A percentile compares a stretch with the other conserved stretches of the same genome.
phyloP scores from a whole-genome alignment of 1,140 invertebrate genomes.

The Glossosoma conforme region DNA sequence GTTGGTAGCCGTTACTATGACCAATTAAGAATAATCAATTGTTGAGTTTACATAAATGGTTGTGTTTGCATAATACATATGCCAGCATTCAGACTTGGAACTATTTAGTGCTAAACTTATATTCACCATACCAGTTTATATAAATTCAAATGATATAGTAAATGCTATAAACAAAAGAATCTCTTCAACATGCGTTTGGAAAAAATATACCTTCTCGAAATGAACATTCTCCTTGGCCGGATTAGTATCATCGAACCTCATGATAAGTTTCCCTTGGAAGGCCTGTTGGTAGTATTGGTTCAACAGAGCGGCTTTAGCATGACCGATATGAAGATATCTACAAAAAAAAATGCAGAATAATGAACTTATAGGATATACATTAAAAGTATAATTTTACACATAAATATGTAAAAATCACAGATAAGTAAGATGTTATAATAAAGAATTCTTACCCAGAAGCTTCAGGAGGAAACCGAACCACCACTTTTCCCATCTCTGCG shows the following conservation, averaged over 20 bases:
- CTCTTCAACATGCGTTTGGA: too few species aligned
- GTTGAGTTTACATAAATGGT: too few species aligned
- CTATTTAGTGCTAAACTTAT: too few species aligned
- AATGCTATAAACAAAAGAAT: too few species aligned
- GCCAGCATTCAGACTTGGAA: too few species aligned
- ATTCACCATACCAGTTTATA: too few species aligned
- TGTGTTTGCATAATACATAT: too few species aligned
- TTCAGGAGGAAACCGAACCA: slow-evolving; percentile 96
- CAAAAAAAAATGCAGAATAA: slow-evolving; percentile 33
- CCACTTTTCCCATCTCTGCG: slow-evolving; percentile 93
- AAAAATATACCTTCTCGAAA: slow-evolving; percentile 87
- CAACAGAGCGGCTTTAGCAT: slow-evolving; percentile 96
- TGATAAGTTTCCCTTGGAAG: slow-evolving; percentile 93
- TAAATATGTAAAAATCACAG: not conserved
- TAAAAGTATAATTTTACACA: not conserved
- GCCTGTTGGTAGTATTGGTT: slow-evolving; percentile 96
- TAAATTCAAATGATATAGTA: too few species aligned
- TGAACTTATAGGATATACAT: not conserved
- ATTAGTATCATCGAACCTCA: slow-evolving; percentile 99
- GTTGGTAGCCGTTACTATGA: too few species aligned
- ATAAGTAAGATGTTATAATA: not conserved
- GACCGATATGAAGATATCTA: slow-evolving; percentile 95
- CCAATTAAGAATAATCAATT: too few species aligned
- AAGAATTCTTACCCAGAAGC: slow-evolving; percentile 73
- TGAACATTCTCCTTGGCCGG: slow-evolving; percentile 98